Conservation (phyloP, 2,113 vertebrate species). For the Dasyurus viverrinus region DNA sequence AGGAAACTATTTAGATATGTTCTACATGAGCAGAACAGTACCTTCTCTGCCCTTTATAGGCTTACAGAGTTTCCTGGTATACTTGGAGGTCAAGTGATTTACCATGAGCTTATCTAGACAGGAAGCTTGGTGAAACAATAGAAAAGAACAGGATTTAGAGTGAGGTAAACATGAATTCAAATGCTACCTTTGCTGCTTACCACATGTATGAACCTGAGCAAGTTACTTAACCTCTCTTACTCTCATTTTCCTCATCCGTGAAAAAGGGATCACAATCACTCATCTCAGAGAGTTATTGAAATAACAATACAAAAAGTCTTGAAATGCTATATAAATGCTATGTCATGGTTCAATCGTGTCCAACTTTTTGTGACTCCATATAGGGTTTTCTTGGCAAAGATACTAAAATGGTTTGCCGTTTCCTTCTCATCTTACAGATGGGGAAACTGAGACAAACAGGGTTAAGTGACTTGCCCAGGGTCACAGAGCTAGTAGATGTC, state of each 20-base stretch:
- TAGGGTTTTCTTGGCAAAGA: background rate
- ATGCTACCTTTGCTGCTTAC: background rate
- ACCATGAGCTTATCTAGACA: background rate
- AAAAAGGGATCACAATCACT: background rate
- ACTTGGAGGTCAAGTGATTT: background rate
- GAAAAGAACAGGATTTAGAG: background rate
- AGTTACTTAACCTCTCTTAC: background rate
- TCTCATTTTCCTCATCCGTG: background rate
- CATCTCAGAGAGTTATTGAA: background rate
- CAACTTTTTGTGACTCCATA: background rate
- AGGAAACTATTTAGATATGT: background rate
- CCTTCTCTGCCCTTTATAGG: background rate
- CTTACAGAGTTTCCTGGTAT: background rate
- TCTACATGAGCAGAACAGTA: background rate
- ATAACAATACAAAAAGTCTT: background rate
- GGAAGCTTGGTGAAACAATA: background rate
- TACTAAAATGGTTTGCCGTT: background rate
- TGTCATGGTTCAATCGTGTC: background rate
- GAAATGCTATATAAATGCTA: background rate
- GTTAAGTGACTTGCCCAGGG: background rate
- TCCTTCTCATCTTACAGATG: background rate
- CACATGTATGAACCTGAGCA: background rate
- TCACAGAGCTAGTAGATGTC: background rate
- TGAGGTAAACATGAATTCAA: background rate
- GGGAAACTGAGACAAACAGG: background rate